Base-by-base conservation (phyloP, 2,888 invertebrate genomes). In the Xiphydria camelus region DNA sequence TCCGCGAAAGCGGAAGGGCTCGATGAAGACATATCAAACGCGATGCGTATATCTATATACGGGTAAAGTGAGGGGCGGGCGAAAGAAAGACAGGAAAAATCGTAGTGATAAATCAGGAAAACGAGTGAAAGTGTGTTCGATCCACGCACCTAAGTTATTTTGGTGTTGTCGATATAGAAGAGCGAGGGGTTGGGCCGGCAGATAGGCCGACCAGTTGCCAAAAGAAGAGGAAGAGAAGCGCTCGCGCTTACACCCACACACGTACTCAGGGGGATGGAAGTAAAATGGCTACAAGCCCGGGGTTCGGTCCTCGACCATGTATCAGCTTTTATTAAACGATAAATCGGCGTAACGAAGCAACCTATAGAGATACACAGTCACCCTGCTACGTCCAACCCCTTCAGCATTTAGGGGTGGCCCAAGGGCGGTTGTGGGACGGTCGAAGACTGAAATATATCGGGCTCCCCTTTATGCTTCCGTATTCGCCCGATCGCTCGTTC, bases 271-370 rank as follows among this genome's bases (percentile, higher is more conserved):
- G 29, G 14, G 5, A 14, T 29, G 29, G 29, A 29, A 29, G 14
- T 29, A 29, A 29, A 29, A 29, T 29, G 29, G 29, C 29, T 18
- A 41, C 40, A 45, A 32, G 12, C 23, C 14, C 22, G 35, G 23
- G 31, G 41, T 37, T 14, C 6, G 12, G 12, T 35, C 40, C 26
- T 31, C 39, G 48, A 42, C 62, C 52, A 64, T 65, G 62, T 50
- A 65, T 66, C 67, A 66, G 54, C 60, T 64, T 66, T 67, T 68
- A 67, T 68, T 67, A 68, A 68, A 68, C 66, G 65, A 66, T 68
- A 67, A 68, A 68, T 67, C 63, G 63, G 59, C 57, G 61, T 59
- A 60, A 66, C 61, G 62, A 59, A 62, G 59, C 57, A 55, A 44
- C 48, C 58, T 51, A 49, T 53, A 55, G 51, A 56, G 54, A 55